Base-by-base conservation (phyloP, 2,888 invertebrate genomes). In the Holacanthella duospinosa region DNA sequence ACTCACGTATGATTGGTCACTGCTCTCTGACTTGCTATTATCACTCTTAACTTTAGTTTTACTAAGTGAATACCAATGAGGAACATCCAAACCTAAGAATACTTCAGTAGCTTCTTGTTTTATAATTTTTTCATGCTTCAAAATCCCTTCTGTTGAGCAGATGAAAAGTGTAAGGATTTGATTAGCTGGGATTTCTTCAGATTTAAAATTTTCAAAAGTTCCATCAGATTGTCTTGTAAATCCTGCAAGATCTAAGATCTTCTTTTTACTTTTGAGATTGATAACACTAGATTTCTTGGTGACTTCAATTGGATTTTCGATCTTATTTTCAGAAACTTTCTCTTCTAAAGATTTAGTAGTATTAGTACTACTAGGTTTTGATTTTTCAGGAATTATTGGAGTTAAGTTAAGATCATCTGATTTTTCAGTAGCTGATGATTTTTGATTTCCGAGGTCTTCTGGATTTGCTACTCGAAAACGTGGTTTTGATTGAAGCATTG, bases 121-220 rank as follows among this genome's bases (percentile, higher is more conserved):
- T n/a, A 77, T 73, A 66, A 79, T 79, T 60, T 77, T 76, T 74
- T 88, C 88, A 74, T 89, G 87, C 19, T 87, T 80, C 60, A 85
- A 79, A 36, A 88, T 80, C 19, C 86, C 86, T 73, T 84, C 81
- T 67, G 87, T 86, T 1, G 82, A 77, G 0, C 86, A 85, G 16
- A 84, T 81, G 74, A 88, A 87, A 77, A 88, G 80, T 0, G 86
- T 85, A 24, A 86, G 81, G 57, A 83, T 75, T 3, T 67, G 64
- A n/a, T 67, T 64, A 1, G 36, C 48, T 26, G 29, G n/a, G 12
- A 27, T 26, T 43, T 64, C 62, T 16, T 55, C 54, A 26, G 43
- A 43, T 16, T 25, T 26, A 24, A 21, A 43, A 6, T 29, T 16
- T 9, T 44, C 59, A 9, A 19, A n/a, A 4, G 2, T 16, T 16